Percentiles rank a stretch among this genome's conserved stretches.
These are phyloP conservation scores for Megaceryle maxima DNA, from an alignment of 2,113 vertebrate genomes.

Conservation along the genomic window DNA sequence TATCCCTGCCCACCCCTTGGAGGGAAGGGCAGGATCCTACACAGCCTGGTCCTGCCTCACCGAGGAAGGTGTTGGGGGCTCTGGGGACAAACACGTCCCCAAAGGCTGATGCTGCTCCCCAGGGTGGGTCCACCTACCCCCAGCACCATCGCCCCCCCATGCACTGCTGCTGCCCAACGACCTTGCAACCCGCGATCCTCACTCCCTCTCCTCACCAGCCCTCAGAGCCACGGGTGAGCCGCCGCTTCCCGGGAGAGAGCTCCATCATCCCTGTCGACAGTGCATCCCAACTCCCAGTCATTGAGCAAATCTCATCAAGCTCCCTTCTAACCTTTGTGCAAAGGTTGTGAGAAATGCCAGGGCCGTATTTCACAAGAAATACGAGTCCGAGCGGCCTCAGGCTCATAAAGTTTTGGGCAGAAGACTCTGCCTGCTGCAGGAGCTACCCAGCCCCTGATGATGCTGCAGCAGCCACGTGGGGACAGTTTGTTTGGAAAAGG, in stretches of 20 bases:
- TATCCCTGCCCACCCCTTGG: background rate
- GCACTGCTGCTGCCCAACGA: background rate
- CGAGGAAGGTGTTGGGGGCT: rapidly evolving
- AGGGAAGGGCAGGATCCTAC: background rate
- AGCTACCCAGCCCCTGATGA: background rate
- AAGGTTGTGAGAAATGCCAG: constrained; percentile 57
- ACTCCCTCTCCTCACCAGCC: background rate
- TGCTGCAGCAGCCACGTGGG: rapidly evolving
- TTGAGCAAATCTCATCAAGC: background rate
- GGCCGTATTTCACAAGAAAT: constrained; percentile 24
- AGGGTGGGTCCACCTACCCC: background rate
- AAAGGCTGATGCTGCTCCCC: background rate
- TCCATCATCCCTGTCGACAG: background rate
- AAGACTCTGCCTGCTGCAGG: background rate
- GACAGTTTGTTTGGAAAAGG: background rate
- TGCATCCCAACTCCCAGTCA: background rate
- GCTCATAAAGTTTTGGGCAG: background rate
- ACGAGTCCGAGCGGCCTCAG: rapidly evolving
- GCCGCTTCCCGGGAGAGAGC: background rate
- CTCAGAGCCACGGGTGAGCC: background rate
- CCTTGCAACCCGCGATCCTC: background rate
- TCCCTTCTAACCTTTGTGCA: constrained; percentile 46
- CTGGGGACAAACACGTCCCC: background rate
- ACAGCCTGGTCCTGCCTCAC: background rate
- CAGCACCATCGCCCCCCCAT: rapidly evolving